Conservation (phyloP, 2,797 vertebrate species). For the Rhynchotus rufescens region DNA sequence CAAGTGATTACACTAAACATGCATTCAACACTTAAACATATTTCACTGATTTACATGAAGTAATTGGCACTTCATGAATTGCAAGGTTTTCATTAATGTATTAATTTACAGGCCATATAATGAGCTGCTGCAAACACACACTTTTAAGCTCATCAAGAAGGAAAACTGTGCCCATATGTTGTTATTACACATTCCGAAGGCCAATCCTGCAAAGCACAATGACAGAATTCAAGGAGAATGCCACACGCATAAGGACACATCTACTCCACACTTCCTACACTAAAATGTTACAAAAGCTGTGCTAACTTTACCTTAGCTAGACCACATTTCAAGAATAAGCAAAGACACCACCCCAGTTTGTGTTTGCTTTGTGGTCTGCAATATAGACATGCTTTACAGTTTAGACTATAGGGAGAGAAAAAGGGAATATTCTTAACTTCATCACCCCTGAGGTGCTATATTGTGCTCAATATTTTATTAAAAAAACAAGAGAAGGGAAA, state of each 20-base stretch:
- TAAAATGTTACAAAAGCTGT: not conserved
- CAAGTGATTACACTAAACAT: not conserved
- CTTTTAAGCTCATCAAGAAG: not conserved
- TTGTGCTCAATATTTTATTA: not conserved
- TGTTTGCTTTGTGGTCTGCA: not conserved
- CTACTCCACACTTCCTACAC: not conserved
- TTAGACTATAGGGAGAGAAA: not conserved
- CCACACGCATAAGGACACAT: accelerated
- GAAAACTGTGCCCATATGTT: not conserved
- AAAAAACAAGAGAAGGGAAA: not conserved
- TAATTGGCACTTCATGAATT: not conserved
- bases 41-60: not conserved
- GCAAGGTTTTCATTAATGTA: not conserved
- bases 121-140: not conserved
- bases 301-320: not conserved
- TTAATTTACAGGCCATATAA: not conserved
- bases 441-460: not conserved
- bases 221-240: not conserved
- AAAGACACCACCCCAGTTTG: not conserved
- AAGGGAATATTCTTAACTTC: not conserved
- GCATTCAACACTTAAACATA: not conserved
- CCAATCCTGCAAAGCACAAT: not conserved
- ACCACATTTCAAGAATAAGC: not conserved
- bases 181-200: not conserved
- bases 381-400: accelerated